phyloP scores from a whole-genome alignment of 2,888 invertebrate genomes.

The Alsophila aescularia region DNA sequence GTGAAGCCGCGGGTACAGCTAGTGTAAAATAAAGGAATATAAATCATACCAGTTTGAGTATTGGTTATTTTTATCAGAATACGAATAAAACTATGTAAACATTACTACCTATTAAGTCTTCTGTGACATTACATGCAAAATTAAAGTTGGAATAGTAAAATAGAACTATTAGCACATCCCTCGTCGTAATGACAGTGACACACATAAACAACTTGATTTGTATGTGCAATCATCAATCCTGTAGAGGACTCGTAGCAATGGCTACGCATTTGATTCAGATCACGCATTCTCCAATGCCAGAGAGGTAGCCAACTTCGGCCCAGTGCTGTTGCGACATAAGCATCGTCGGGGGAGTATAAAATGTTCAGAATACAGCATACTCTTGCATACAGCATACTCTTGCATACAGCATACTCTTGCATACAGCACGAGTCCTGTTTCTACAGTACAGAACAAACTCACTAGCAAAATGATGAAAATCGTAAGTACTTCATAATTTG shows the following conservation, averaged over 20 bases:
- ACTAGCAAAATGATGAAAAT: constrained; percentile 74
- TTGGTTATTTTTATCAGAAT: no score
- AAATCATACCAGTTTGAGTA: no score
- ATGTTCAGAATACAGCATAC: constrained; percentile 50
- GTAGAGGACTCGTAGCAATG: constrained; percentile 38
- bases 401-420: constrained; percentile 34
- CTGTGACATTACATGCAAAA: no score
- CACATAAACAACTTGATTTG: constrained; percentile 37
- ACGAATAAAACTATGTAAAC: no score
- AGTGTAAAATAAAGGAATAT: no score
- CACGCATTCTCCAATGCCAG: constrained; percentile 77
- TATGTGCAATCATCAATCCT: constrained; percentile 46
- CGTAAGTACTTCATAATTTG: constrained; percentile 55
- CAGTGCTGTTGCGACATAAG: constrained; percentile 59
- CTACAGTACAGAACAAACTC: constrained; percentile 55
- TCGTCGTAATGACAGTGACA: constrained; percentile 28
- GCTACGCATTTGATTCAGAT: constrained; percentile 55
- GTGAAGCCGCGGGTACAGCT: no score
- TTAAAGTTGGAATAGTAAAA: neutral
- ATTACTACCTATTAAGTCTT: no score
- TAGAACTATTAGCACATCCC: constrained; percentile 10
- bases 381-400: constrained; percentile 37
- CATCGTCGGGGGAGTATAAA: constrained; percentile 59
- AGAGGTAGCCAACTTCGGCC: constrained; percentile 53
- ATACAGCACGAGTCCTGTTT: constrained; percentile 60